A percentile compares a stretch with the other conserved stretches of the same genome.
Evolutionary conservation across 2,797 vertebrate genomes (phyloP).

Genomic region (Hapalemur alaotrensis): DNA sequence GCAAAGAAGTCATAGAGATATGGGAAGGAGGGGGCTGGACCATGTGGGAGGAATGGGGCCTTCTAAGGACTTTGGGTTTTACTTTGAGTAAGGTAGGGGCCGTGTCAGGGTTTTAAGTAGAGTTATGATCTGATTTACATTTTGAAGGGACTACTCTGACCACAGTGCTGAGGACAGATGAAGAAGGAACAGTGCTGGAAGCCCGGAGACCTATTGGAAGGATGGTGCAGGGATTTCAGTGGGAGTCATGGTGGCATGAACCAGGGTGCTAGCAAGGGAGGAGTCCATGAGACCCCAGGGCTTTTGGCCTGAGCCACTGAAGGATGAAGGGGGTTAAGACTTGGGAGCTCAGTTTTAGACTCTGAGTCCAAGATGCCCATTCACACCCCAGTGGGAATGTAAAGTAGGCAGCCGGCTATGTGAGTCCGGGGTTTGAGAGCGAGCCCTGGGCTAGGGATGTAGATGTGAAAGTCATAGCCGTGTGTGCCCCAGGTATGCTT

Average conservation of each 20-base stretch:
- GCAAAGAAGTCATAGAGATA: not conserved
- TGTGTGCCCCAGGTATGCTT: accelerated
- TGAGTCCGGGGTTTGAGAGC: not conserved
- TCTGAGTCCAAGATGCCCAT: not conserved
- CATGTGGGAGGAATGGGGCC: not conserved
- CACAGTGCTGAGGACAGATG: not conserved
- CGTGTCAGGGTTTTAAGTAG: too few species aligned
- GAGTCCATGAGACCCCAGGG: not conserved
- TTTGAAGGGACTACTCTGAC: too few species aligned
- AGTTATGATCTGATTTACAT: not conserved
- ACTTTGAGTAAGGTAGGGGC: not conserved
- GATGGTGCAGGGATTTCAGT: not conserved
- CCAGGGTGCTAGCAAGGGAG: not conserved
- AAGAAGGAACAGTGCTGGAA: not conserved
- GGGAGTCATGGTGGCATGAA: not conserved
- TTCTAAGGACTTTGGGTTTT: not conserved
- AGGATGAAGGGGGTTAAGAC: not conserved
- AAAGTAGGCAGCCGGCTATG: accelerated
- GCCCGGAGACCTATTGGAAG: not conserved
- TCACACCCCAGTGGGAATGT: not conserved
- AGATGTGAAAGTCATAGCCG: too few species aligned
- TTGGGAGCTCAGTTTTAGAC: not conserved
- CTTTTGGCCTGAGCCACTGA: not conserved
- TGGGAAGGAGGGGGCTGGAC: too few species aligned
- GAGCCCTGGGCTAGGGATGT: not conserved